These are phyloP conservation scores for Agrenia bidenticulata DNA, from an alignment of 2,888 invertebrate species.

Conservation along the genomic window DNA sequence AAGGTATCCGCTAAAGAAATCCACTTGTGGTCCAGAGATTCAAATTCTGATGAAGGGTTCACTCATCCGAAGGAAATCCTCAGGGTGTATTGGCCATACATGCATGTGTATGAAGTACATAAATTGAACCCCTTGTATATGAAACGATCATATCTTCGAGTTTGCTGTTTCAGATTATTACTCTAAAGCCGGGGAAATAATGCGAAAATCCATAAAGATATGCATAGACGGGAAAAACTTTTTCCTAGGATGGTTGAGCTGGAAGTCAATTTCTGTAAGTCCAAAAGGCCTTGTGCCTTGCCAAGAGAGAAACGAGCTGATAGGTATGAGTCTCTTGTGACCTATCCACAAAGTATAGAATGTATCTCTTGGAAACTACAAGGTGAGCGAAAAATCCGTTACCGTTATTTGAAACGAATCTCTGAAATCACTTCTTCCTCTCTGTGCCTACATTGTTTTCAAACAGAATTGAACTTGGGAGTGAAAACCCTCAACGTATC, in stretches of 20 bases:
- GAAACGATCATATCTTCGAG: not conserved
- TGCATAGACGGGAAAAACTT: slow-evolving; percentile 30
- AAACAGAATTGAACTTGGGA: not conserved
- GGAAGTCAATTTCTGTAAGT: slow-evolving; percentile 19
- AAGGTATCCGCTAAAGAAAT: not conserved
- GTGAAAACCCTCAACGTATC: no score
- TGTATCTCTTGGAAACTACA: slow-evolving; percentile 27
- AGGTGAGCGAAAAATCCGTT: slow-evolving; percentile 26
- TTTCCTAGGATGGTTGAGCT: not conserved
- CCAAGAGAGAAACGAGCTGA: slow-evolving; percentile 30
- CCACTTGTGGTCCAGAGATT: not conserved
- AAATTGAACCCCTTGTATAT: not conserved
- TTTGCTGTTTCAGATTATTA: slow-evolving; percentile 3
- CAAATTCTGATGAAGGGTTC: slow-evolving; percentile 4
- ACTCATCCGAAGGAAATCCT: slow-evolving; percentile 8
- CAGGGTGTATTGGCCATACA: slow-evolving; percentile 4
- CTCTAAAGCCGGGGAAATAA: slow-evolving; percentile 23
- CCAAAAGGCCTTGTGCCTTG: slow-evolving; percentile 5
- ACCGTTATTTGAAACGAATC: slow-evolving; percentile 17
- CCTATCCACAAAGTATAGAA: slow-evolving; percentile 37
- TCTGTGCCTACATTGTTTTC: not conserved
- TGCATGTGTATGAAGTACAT: not conserved
- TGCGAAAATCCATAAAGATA: slow-evolving; percentile 40
- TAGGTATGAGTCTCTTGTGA: slow-evolving; percentile 45
- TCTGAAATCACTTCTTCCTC: slow-evolving; percentile 16